Percentiles rank a stretch among this genome's conserved stretches.
These are phyloP conservation scores for Moxostoma hubbsi DNA, from an alignment of 2,797 vertebrate species.

Conservation along the genomic window DNA sequence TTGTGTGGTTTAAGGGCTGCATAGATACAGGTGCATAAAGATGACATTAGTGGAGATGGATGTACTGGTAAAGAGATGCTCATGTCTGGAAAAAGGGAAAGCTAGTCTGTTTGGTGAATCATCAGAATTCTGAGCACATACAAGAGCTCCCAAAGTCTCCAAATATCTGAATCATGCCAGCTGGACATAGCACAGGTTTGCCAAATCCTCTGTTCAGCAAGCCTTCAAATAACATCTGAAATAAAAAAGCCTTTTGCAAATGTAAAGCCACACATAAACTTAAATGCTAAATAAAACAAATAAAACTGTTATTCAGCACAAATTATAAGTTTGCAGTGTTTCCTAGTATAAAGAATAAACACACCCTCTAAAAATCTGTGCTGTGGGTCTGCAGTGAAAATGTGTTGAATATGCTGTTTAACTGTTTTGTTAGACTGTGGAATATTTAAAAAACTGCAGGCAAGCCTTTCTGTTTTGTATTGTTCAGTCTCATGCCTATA, in stretches of 20 bases:
- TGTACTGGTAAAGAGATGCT: constrained; percentile 35
- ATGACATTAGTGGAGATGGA: constrained; percentile 25
- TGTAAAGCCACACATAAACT: constrained; percentile 38
- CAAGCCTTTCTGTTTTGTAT: background rate
- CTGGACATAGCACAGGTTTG: constrained; percentile 62
- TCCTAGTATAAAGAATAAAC: background rate
- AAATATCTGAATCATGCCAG: constrained; percentile 69
- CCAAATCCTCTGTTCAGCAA: constrained; percentile 44
- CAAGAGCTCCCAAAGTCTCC: constrained; percentile 68
- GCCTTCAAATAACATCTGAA: constrained; percentile 14
- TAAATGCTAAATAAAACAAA: constrained; percentile 21
- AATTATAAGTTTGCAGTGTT: constrained; percentile 23
- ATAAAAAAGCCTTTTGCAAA: constrained; percentile 25
- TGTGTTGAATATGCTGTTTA: background rate
- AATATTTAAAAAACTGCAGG: background rate
- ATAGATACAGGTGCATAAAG: constrained; percentile 37
- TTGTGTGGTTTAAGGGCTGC: constrained; percentile 26
- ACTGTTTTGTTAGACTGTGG: background rate
- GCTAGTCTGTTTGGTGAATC: constrained; percentile 39
- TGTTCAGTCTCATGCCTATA: background rate
- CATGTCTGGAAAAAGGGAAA: constrained; percentile 36
- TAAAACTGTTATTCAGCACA: constrained; percentile 29
- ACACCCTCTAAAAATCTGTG: background rate
- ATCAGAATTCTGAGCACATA: constrained; percentile 78
- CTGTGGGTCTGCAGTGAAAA: constrained; percentile 11